Evolutionary conservation across 1,140 invertebrate genomes (phyloP).

Genomic region (Micrasema longulum): DNA sequence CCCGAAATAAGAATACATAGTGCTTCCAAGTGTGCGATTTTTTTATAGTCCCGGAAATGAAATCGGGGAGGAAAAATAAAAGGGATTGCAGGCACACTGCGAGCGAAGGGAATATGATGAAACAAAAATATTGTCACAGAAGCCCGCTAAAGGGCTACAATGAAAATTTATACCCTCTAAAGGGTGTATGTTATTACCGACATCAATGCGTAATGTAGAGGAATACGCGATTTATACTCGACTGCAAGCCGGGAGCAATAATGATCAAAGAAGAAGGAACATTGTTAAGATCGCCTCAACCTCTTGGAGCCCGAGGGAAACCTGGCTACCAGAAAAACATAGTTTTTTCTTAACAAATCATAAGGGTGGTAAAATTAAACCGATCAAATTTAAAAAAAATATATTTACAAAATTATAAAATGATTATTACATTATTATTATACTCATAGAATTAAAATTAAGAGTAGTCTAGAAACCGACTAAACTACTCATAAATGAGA

Average conservation of each 20-base stretch:
- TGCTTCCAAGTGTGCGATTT: constrained; percentile 14
- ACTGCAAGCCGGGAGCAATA: not conserved
- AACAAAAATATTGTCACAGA: constrained; percentile 25
- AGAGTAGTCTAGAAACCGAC: too few relatives aligned
- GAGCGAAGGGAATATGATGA: constrained; percentile 31
- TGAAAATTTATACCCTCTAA: constrained; percentile 33
- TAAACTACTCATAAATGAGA: too few relatives aligned
- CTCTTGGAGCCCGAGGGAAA: too few relatives aligned
- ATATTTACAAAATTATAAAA: too few relatives aligned
- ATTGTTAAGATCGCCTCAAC: too few relatives aligned
- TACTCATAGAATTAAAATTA: too few relatives aligned
- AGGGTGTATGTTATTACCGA: constrained; percentile 18
- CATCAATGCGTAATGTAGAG: constrained; percentile 9
- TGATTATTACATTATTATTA: too few relatives aligned
- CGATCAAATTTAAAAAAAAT: too few relatives aligned
- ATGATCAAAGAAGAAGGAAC: too few relatives aligned
- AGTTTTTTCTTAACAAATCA: too few relatives aligned
- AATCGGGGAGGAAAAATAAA: constrained; percentile 25
- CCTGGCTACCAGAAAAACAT: too few relatives aligned
- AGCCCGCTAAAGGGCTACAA: constrained; percentile 8
- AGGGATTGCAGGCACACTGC: constrained; percentile 3
- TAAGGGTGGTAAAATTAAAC: too few relatives aligned
- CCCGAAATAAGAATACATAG: constrained; percentile 17
- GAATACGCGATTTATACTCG: not conserved
- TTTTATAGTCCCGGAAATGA: constrained; percentile 36